Base-by-base conservation (phyloP, 2,888 invertebrate species). In the Amphipyra berbera region DNA sequence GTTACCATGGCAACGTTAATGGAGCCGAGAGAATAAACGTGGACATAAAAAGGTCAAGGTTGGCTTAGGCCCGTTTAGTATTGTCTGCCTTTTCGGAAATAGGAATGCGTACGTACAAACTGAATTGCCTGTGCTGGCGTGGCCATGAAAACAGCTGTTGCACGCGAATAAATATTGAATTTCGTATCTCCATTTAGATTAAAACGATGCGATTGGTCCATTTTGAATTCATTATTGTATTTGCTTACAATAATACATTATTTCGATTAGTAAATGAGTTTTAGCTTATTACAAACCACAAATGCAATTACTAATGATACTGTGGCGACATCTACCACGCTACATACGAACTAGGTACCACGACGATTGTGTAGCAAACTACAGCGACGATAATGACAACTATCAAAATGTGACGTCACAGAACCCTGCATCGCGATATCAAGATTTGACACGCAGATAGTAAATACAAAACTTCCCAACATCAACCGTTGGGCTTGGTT, bases 41-140 rank as follows among this genome's bases (percentile, higher is more conserved):
- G 40, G 44, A 47, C 55, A 71, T 71, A 61, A 77, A 77, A 78
- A 78, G 80, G 79, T 77, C 83, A 84, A 79, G 83, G 84, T 71
- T 35, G 52, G 57, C 64, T 68, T 75, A 74, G 77, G 68, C 70
- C 57, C 59, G 65, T 72, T 76, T 73, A 78, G 79, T 79, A 74
- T 76, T 80, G 78, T 69, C 67, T 65, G 78, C 75, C 66, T 75
- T 78, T 73, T 68, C 73, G 73, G 68, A 77, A 82, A 82, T 79
- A 82, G 79, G 78, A 72, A 69, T 72, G 66, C 73, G 66, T 74
- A 78, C 74, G 79, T 70, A 76, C 73, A 64, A 73, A 74, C 80
- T 74, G 75, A 81, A 82, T 81, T 69, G 70, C 62, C 66, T 71
- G 55, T 70, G 53, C 40, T 47, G 46, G 40, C 59, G 60, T 27